Evolutionary conservation across 1,140 invertebrate species (phyloP), one percentile per base, ranked within the genome.

Genomic region (Colletes gigas): DNA sequence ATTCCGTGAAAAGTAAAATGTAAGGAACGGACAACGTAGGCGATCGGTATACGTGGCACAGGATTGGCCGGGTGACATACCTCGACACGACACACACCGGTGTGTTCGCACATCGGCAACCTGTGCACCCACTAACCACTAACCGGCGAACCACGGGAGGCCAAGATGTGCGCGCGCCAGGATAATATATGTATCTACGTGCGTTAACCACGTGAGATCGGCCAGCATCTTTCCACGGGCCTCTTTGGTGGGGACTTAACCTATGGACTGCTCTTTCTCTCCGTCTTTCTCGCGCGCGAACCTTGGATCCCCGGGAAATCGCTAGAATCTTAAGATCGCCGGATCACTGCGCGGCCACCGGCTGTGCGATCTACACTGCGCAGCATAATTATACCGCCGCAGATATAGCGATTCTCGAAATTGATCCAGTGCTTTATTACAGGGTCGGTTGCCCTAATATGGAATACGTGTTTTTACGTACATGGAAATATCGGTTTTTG

Each of bases 111-210:
- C 74, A 86, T 75, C 88, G 83, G 82, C 85, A 88, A 91, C 89
- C 88, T 90, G 90, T 88, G 89, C 89, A 91, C 88, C 88, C 91
- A 93, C 92, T 90, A 92, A 89, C 88, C 86, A 83, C 85, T 81
- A 80, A 88, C 76, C 86, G 69, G 47, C 77, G 86, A 78, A 75
- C 84, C 85, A 82, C 86, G 80, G 87, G 83, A 87, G 78, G 79
- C 88, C 79, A 82, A 90, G 84, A 88, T 91, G 86, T 87, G 89
- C 89, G 89, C 89, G 88, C 83, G 73, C 82, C 84, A 88, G 82
- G 86, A 85, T 90, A 91, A 91, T 88, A 87, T 90, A 92, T 89
- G 88, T 91, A 86, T 84, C 75, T 86, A 79, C 84, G 80, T 89
- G 88, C 88, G 87, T 89, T 90, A 89, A 86, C 85, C 85, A 89